These are phyloP conservation scores for Pammene aurita DNA, from an alignment of 2,888 invertebrate species.

Conservation along the genomic window DNA sequence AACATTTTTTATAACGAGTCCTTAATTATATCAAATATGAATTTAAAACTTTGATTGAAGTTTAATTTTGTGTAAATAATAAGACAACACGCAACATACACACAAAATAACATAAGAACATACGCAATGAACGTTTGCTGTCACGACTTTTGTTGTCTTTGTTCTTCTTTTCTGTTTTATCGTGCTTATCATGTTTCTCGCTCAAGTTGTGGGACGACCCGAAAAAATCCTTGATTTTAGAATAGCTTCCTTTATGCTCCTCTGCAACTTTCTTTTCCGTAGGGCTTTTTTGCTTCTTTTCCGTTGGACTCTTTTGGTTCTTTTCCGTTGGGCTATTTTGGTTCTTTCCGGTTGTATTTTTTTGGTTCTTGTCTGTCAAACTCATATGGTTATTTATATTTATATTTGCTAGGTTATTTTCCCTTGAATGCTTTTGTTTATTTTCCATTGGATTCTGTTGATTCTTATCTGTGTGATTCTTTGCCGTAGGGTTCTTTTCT, in stretches of 20 bases:
- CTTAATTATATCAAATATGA: too few relatives aligned
- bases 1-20: too few relatives aligned
- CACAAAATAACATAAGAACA: too few relatives aligned
- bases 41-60: too few relatives aligned
- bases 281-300: background rate
- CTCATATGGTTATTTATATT: too few relatives aligned
- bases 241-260: slow-evolving; percentile 50
- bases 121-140: slow-evolving; percentile 32
- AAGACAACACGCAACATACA: too few relatives aligned
- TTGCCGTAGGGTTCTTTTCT: background rate
- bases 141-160: slow-evolving; percentile 21
- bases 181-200: slow-evolving; percentile 31
- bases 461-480: background rate
- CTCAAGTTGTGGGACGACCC: slow-evolving; percentile 35
- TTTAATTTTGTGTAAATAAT: background rate
- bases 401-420: too few relatives aligned
- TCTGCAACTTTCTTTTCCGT: slow-evolving; percentile 44
- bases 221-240: slow-evolving; percentile 54
- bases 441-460: background rate
- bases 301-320: background rate
- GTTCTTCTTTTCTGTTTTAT: slow-evolving; percentile 29
- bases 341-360: background rate
- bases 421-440: background rate
- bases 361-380: background rate
- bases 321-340: background rate